A percentile compares a stretch with the other conserved stretches of the same genome.
These are phyloP conservation scores for Scaptomyza flava DNA, from an alignment of 2,888 invertebrate genomes.

Conservation along the genomic window DNA sequence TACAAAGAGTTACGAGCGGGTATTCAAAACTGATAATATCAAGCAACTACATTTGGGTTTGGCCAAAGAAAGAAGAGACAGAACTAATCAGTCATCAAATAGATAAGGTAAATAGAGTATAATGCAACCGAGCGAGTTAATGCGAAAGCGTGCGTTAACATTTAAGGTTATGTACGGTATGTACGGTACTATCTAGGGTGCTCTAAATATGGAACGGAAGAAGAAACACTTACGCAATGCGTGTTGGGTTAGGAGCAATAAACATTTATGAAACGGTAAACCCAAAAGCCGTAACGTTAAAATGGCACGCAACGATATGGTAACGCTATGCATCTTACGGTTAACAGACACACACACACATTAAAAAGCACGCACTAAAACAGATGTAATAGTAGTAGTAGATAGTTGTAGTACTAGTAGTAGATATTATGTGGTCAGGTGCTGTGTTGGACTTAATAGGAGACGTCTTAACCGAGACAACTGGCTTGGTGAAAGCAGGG, in stretches of 20 bases:
- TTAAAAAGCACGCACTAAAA: slow-evolving; percentile 55
- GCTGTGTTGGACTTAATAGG: slow-evolving; percentile 14
- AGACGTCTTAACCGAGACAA: slow-evolving; percentile 43
- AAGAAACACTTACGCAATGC: slow-evolving; percentile 70
- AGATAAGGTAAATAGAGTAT: slow-evolving; percentile 6
- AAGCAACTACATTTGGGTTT: slow-evolving; percentile 41
- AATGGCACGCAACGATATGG: slow-evolving; percentile 57
- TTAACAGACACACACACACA: slow-evolving; percentile 31
- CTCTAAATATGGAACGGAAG: slow-evolving; percentile 49
- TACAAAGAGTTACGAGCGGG: slow-evolving; percentile 31
- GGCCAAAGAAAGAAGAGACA: slow-evolving; percentile 1
- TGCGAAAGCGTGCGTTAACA: slow-evolving; percentile 49
- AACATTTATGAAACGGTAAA: slow-evolving; percentile 63
- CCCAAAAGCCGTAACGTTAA: slow-evolving; percentile 63
- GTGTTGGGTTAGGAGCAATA: slow-evolving; percentile 49
- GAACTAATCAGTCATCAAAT: slow-evolving; percentile 4
- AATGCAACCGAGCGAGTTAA: slow-evolving; percentile 37
- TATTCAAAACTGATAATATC: slow-evolving; percentile 34
- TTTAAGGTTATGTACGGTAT: slow-evolving; percentile 12
- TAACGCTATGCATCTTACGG: slow-evolving; percentile 48
- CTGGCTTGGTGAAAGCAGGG: slow-evolving; percentile 3
- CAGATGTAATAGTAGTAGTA: slow-evolving; percentile 28
- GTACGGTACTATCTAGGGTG: slow-evolving; percentile 25
- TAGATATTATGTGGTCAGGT: slow-evolving; percentile 27
- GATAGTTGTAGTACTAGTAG: not conserved